Conservation (phyloP, 2,113 vertebrate species). For the Scophthalmus maximus region DNA sequence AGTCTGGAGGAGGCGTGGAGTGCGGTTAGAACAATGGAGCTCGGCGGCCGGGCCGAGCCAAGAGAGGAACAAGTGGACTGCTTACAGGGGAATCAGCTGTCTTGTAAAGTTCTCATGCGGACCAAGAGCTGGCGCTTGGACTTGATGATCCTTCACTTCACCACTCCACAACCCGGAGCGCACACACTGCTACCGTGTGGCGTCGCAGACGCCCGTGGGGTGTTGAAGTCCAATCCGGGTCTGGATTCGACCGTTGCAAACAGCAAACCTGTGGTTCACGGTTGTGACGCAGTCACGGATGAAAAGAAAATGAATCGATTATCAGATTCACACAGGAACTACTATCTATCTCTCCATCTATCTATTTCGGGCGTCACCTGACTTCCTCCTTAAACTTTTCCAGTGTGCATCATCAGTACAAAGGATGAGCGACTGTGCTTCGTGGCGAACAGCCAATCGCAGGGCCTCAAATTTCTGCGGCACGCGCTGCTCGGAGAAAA, state of each 20-base stretch:
- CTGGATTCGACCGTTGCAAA: not conserved
- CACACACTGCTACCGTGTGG: not conserved
- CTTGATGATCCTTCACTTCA: constrained; percentile 7
- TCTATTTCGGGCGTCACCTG: too few species aligned
- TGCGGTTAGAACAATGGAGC: constrained; percentile 26
- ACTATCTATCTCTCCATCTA: too few species aligned
- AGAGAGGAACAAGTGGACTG: constrained; percentile 41
- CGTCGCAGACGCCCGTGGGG: not conserved
- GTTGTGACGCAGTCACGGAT: not conserved
- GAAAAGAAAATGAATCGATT: not conserved
- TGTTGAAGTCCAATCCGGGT: too few species aligned
- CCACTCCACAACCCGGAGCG: not conserved
- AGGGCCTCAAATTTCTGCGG: too few species aligned
- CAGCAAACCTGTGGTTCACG: not conserved
- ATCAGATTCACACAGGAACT: not conserved
- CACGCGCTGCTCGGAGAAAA: too few species aligned
- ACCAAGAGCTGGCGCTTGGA: constrained; percentile 14
- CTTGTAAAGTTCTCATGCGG: constrained; percentile 15
- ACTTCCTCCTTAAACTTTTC: too few species aligned
- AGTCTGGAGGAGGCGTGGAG: constrained; percentile 48
- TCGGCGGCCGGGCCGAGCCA: not conserved
- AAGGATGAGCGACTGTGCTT: too few species aligned
- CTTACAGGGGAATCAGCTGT: constrained; percentile 19
- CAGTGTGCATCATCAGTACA: too few species aligned
- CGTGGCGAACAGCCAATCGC: too few species aligned